A percentile compares a stretch with the other conserved stretches of the same genome.
These are phyloP conservation scores for Okamejei kenojei DNA, from an alignment of 2,797 vertebrate species.

Conservation along the genomic window DNA sequence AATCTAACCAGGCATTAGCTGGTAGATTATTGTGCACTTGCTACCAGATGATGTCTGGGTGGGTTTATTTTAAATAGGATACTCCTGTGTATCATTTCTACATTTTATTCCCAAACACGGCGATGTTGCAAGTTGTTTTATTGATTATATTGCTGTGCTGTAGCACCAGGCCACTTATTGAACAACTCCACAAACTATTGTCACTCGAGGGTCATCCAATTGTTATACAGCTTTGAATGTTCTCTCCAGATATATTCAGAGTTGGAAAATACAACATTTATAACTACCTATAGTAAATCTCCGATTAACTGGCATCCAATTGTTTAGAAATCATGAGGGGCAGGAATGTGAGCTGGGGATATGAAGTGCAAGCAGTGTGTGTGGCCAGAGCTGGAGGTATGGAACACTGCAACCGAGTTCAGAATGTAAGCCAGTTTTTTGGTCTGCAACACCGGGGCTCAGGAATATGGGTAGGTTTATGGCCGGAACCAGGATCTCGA, in stretches of 20 bases:
- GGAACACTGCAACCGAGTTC: too few relatives aligned
- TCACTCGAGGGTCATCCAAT: neutral
- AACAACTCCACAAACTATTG: neutral
- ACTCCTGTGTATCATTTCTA: neutral
- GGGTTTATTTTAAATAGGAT: neutral
- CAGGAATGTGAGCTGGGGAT: too few relatives aligned
- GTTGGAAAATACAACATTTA: neutral
- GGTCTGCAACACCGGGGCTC: too few relatives aligned
- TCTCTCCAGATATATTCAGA: neutral
- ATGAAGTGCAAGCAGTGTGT: too few relatives aligned
- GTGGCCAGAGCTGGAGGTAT: too few relatives aligned
- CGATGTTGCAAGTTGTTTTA: neutral
- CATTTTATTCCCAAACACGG: neutral
- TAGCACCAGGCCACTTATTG: neutral
- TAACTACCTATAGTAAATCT: neutral
- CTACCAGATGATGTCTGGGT: neutral
- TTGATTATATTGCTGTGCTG: neutral
- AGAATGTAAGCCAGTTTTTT: too few relatives aligned
- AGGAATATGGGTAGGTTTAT: too few relatives aligned
- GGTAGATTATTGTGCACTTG: neutral
- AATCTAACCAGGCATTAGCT: neutral
- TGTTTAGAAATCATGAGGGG: too few relatives aligned
- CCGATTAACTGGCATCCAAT: too few relatives aligned
- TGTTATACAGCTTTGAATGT: neutral
- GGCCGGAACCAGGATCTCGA: too few relatives aligned